Evolutionary conservation across 2,113 vertebrate species (phyloP).

Genomic region (Corvus moneduloides): DNA sequence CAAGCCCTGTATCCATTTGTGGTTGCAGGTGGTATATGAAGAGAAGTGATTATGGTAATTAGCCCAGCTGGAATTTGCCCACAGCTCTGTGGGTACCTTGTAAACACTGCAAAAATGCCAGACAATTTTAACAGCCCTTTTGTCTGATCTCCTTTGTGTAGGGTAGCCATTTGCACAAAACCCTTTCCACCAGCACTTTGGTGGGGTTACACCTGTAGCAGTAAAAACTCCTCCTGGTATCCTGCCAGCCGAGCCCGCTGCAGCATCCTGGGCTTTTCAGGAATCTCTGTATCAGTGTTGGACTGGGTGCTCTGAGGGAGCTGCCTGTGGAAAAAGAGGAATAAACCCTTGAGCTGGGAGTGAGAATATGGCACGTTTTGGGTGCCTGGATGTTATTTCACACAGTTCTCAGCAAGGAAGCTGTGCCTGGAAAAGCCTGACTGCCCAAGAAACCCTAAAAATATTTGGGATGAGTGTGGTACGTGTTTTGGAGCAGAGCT

Average conservation of each 20-base stretch:
- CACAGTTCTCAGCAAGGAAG: slow-evolving; percentile 11
- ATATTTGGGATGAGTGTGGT: slow-evolving; percentile 22
- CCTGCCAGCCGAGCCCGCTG: neutral
- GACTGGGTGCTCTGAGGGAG: neutral
- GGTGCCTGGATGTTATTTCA: slow-evolving; percentile 21
- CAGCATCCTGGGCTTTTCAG: neutral
- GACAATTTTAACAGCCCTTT: neutral
- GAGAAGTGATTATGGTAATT: slow-evolving; percentile 22
- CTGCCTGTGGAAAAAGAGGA: neutral
- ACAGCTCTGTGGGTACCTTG: slow-evolving; percentile 10
- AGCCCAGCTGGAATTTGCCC: slow-evolving; percentile 45
- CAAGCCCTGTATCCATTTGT: neutral
- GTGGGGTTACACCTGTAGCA: neutral
- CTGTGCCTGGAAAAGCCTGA: slow-evolving; percentile 45
- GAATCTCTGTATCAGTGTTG: neutral
- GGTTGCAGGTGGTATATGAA: slow-evolving; percentile 21
- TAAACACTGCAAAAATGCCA: slow-evolving; percentile 22
- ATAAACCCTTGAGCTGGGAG: neutral
- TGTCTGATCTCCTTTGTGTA: neutral
- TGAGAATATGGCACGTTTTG: neutral
- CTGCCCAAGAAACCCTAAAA: slow-evolving; percentile 42
- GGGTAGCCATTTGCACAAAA: neutral
- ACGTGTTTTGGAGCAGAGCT: slow-evolving; percentile 50
- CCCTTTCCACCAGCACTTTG: neutral
- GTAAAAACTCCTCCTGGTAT: neutral